Evolutionary conservation across 2,113 vertebrate genomes (phyloP).

Genomic region (Pteropus alecto): DNA sequence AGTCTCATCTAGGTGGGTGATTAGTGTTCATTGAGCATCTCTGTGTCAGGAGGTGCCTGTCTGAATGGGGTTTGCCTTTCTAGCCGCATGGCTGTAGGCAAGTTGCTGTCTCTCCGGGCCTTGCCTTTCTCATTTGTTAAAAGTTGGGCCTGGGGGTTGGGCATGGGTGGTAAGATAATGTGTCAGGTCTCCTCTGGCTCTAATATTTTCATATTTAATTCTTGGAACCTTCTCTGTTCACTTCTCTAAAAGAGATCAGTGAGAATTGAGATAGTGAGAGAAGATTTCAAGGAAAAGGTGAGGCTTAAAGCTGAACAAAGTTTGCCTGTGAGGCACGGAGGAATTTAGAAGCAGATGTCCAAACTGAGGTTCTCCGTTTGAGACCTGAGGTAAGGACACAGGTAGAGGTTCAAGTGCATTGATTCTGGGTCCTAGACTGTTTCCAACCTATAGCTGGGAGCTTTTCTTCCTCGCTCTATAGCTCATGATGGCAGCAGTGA

Average conservation of each 20-base stretch:
- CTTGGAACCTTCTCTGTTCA: neutral
- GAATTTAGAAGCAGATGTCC: neutral
- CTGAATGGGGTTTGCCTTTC: neutral
- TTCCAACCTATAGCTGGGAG: neutral
- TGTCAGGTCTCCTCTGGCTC: neutral
- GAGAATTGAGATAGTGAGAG: neutral
- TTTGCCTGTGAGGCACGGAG: neutral
- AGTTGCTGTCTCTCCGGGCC: neutral
- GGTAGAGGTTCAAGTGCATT: neutral
- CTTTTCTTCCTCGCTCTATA: neutral
- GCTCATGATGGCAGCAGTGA: neutral
- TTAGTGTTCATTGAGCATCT: neutral
- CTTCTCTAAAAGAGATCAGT: neutral
- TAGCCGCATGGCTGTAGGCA: neutral
- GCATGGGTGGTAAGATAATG: neutral
- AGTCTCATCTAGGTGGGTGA: neutral
- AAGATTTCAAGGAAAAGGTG: neutral
- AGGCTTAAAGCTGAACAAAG: neutral
- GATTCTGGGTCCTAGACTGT: neutral
- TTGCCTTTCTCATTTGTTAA: neutral
- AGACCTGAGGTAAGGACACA: neutral
- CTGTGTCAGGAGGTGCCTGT: neutral
- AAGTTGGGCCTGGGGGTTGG: neutral
- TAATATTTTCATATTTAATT: neutral
- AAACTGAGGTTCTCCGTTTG: neutral